Conservation (phyloP, 2,888 invertebrate genomes). For the Lochmaea crataegi region DNA sequence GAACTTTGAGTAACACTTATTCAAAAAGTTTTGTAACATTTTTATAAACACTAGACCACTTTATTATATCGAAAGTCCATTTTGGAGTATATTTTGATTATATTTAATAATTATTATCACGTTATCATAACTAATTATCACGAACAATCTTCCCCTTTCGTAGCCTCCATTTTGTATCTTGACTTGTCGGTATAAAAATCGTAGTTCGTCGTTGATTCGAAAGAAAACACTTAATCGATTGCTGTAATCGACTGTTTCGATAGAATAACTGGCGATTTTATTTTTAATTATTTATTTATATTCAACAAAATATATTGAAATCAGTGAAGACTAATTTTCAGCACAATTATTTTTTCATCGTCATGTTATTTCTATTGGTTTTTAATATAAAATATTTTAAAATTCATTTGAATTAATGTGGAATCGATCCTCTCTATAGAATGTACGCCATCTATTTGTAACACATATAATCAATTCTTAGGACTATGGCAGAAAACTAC, state of each 20-base stretch:
- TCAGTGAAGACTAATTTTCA: no score
- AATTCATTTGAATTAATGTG: neutral
- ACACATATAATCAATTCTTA: neutral
- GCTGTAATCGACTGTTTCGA: neutral
- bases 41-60: slow-evolving; percentile 40
- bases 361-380: no score
- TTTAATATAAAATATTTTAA: neutral
- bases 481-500: neutral
- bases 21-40: slow-evolving; percentile 55
- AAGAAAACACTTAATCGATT: slow-evolving; percentile 3
- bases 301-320: neutral
- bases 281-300: neutral
- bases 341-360: no score
- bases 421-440: neutral
- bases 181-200: neutral
- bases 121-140: slow-evolving; percentile 22
- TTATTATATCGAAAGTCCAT: slow-evolving; percentile 36
- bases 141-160: neutral
- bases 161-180: slow-evolving; percentile 30
- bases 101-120: slow-evolving; percentile 21
- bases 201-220: neutral
- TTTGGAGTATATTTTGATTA: slow-evolving; percentile 32
- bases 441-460: neutral
- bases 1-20: slow-evolving; percentile 49
- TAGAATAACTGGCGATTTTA: neutral